Percentiles rank a stretch among this genome's conserved stretches.
phyloP scores from a whole-genome alignment of 2,113 vertebrate genomes.

The Turdus rufiventris region DNA sequence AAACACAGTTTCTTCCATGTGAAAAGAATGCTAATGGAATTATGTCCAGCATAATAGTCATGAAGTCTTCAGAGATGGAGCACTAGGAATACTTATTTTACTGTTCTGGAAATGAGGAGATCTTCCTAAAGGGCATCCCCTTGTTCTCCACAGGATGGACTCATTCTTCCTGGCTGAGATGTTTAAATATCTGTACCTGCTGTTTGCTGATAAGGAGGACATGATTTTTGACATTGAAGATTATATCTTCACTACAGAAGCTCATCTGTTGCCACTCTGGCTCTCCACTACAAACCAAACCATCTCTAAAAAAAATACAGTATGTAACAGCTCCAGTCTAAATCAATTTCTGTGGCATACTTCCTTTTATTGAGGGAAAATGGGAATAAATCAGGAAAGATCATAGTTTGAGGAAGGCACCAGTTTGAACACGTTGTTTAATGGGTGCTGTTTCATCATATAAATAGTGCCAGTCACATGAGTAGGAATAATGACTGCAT shows the following conservation, averaged over 20 bases:
- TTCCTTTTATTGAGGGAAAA: not conserved
- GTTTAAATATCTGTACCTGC: conserved; percentile 97
- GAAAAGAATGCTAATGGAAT: not conserved
- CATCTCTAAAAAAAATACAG: conserved; percentile 72
- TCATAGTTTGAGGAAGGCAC: not conserved
- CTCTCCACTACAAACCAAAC: conserved; percentile 86
- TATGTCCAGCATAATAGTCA: not conserved
- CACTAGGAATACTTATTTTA: not conserved
- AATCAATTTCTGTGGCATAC: not conserved
- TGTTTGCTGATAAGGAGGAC: conserved; percentile 92
- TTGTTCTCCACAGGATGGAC: conserved; percentile 84
- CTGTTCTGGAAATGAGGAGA: not conserved
- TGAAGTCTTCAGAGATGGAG: not conserved
- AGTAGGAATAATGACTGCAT: not conserved
- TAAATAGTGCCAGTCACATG: not conserved
- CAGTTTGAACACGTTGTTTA: not conserved
- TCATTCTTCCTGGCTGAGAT: conserved; percentile 98
- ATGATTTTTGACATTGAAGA: conserved; percentile 95
- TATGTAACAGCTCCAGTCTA: conserved; percentile 43
- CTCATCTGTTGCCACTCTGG: conserved; percentile 94
- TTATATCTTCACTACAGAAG: conserved; percentile 98
- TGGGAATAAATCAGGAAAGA: not conserved
- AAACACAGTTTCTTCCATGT: not conserved
- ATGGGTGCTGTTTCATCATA: not conserved
- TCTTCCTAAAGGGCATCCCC: not conserved